Percentiles rank a stretch among this genome's conserved stretches.
phyloP scores from a whole-genome alignment of 2,888 invertebrate species.

The Odontothrips loti region DNA sequence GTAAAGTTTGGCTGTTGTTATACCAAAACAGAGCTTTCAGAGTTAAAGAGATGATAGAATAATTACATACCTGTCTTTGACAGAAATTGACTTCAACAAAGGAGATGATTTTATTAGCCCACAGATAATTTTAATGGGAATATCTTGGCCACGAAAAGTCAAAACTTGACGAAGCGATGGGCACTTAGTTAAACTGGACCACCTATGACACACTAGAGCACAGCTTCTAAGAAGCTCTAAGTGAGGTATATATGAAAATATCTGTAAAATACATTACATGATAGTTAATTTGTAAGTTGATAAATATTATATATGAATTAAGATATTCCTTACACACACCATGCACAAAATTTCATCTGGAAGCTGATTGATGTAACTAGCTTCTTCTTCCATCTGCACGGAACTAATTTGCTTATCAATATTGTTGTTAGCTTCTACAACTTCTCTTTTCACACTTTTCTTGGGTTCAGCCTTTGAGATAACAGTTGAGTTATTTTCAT shows the following conservation, averaged over 20 bases:
- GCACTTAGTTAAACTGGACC: background rate
- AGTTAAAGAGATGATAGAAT: background rate
- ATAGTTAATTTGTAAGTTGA: background rate
- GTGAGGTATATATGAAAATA: conserved; percentile 10
- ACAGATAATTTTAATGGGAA: background rate
- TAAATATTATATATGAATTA: background rate
- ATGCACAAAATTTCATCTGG: conserved; percentile 5
- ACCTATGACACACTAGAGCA: background rate
- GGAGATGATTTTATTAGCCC: background rate
- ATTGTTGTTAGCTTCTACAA: background rate
- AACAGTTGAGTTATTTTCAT: background rate
- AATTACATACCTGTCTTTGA: background rate
- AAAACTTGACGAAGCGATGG: background rate
- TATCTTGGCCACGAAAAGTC: background rate
- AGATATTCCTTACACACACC: background rate
- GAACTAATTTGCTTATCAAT: background rate
- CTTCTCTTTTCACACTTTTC: background rate
- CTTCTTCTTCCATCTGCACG: background rate
- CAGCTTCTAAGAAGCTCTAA: background rate
- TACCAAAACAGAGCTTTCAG: too few species aligned
- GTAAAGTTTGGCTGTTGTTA: background rate
- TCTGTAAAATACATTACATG: background rate
- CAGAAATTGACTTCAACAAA: background rate
- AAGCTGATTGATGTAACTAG: background rate
- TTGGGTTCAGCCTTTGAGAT: background rate